phyloP scores from a whole-genome alignment of 2,113 vertebrate species.

The Labeo catla region DNA sequence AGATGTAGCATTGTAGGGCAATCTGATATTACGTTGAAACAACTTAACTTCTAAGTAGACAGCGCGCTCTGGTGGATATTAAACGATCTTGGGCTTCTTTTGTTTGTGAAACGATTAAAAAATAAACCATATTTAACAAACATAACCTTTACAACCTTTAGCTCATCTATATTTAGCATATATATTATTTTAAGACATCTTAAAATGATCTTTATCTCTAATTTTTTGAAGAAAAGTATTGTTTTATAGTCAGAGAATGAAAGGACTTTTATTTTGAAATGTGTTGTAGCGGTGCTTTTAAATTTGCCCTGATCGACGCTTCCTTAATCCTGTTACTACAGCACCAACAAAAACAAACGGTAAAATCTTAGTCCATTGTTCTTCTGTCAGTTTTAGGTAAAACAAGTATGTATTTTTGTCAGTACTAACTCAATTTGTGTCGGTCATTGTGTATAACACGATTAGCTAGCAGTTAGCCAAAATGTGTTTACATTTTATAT shows the following conservation, averaged over 20 bases:
- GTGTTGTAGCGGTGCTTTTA: constrained; percentile 42
- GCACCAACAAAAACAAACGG: neutral
- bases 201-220: neutral
- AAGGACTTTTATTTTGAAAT: constrained; percentile 45
- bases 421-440: neutral
- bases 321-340: constrained; percentile 5
- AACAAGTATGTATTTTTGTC: neutral
- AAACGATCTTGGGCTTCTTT: neutral
- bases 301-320: neutral
- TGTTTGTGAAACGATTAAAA: neutral
- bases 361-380: neutral
- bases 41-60: neutral
- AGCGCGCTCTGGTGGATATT: constrained; percentile 18
- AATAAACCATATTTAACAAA: neutral
- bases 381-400: neutral
- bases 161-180: neutral
- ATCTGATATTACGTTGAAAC: neutral
- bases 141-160: neutral
- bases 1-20: neutral
- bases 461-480: neutral
- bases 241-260: neutral
- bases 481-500: neutral
- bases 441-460: neutral
- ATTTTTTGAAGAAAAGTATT: neutral
- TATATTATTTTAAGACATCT: neutral